Conservation (phyloP, 2,888 invertebrate genomes). For the Crocallis elinguaria region DNA sequence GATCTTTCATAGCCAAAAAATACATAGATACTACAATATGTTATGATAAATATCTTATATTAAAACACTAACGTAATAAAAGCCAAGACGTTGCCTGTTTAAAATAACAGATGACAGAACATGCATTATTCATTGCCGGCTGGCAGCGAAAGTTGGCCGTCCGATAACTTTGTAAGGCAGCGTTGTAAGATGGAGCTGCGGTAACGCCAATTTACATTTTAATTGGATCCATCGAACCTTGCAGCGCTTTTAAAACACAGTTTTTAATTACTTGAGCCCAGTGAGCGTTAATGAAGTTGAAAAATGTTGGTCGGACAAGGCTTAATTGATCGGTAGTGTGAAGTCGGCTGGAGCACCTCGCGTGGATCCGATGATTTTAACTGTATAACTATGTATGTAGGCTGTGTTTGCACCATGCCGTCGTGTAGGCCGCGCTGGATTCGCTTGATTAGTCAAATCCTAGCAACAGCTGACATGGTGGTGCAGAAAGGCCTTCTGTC, state of each 20-base stretch:
- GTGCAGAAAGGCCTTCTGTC: too few relatives aligned
- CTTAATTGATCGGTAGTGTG: conserved; percentile 2
- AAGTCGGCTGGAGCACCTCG: not conserved
- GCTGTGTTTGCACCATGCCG: too few relatives aligned
- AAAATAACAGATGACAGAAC: conserved; percentile 71
- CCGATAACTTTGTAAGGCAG: conserved; percentile 62
- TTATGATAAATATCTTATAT: conserved; percentile 48
- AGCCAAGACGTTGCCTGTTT: conserved; percentile 67
- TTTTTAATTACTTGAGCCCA: conserved; percentile 44
- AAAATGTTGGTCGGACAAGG: not conserved
- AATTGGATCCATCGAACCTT: conserved; percentile 60
- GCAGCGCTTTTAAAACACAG: conserved; percentile 42
- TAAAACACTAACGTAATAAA: conserved; percentile 59
- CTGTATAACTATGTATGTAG: too few relatives aligned
- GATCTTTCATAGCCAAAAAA: too few relatives aligned
- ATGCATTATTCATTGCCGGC: conserved; percentile 73
- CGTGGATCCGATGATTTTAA: not conserved
- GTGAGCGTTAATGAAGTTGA: conserved; percentile 3
- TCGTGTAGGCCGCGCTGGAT: too few relatives aligned
- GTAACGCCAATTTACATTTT: conserved; percentile 68
- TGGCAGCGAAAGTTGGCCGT: conserved; percentile 60
- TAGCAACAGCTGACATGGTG: too few relatives aligned
- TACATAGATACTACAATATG: too few relatives aligned
- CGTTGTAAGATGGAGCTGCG: conserved; percentile 51
- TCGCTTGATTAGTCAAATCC: too few relatives aligned